A percentile compares a stretch with the other conserved stretches of the same genome.
These are phyloP conservation scores for Odobenus rosmarus DNA, from an alignment of 2,113 vertebrate genomes.

Conservation along the genomic window DNA sequence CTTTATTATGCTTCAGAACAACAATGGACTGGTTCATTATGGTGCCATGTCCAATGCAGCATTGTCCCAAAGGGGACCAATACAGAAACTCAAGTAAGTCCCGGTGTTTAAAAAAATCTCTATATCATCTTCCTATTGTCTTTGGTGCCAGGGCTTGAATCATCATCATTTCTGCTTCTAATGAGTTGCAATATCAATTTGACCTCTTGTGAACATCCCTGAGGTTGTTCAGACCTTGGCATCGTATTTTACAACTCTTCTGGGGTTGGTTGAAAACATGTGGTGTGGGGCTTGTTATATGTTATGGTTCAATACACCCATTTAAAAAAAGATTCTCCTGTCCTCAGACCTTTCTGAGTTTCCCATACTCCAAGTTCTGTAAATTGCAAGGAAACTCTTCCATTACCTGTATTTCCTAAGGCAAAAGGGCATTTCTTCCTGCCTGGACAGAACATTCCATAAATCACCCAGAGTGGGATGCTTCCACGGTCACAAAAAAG, in stretches of 20 bases:
- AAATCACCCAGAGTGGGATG: background rate
- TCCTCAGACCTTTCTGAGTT: slow-evolving; percentile 37
- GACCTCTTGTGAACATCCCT: background rate
- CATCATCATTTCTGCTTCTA: background rate
- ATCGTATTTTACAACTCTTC: slow-evolving; percentile 7
- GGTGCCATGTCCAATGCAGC: rapidly evolving
- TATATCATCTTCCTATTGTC: background rate
- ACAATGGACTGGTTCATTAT: background rate
- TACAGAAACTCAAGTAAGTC: background rate
- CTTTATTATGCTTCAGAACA: background rate
- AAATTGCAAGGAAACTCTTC: slow-evolving; percentile 43
- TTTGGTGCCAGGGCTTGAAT: background rate
- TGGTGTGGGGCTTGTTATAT: slow-evolving; percentile 25
- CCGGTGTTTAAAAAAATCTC: background rate
- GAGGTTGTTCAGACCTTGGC: background rate
- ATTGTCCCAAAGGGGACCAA: background rate
- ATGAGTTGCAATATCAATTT: background rate
- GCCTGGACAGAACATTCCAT: slow-evolving; percentile 23
- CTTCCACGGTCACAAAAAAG: background rate
- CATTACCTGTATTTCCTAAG: slow-evolving; percentile 52
- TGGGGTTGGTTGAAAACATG: background rate
- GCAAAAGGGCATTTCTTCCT: slow-evolving; percentile 47
- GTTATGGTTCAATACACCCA: background rate
- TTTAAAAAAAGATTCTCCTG: background rate
- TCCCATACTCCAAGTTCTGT: background rate